phyloP scores from a whole-genome alignment of 2,888 invertebrate species.

The Ormyrus rosae region DNA sequence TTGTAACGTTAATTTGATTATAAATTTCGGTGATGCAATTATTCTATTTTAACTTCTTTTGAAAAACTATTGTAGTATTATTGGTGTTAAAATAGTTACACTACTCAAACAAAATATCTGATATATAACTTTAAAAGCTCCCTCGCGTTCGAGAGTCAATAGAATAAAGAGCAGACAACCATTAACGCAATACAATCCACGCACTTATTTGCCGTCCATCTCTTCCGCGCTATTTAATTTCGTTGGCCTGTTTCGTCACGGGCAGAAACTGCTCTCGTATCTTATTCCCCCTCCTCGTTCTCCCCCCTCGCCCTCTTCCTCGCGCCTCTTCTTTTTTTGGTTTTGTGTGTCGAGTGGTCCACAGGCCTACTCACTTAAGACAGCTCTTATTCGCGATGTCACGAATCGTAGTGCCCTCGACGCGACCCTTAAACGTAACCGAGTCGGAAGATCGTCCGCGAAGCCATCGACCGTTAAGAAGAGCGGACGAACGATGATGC shows the following conservation, averaged over 20 bases:
- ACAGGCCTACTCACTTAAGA: not conserved
- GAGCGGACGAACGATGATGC: not conserved
- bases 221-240: constrained; percentile 2
- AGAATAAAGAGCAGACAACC: too few relatives aligned
- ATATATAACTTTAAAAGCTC: too few relatives aligned
- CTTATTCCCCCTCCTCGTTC: not conserved
- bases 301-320: not conserved
- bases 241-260: not conserved
- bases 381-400: constrained; percentile 19
- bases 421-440: constrained; percentile 24
- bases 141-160: too few relatives aligned
- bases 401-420: constrained; percentile 7
- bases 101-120: too few relatives aligned
- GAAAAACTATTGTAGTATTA: too few relatives aligned
- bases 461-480: constrained; percentile 28
- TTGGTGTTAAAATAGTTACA: too few relatives aligned
- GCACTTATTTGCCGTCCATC: not conserved
- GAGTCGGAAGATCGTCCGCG: not conserved
- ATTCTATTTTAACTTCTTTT: too few relatives aligned
- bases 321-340: not conserved
- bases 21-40: too few relatives aligned
- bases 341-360: constrained; percentile 11
- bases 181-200: too few relatives aligned
- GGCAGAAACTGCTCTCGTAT: not conserved
- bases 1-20: too few relatives aligned